phyloP scores from a whole-genome alignment of 2,113 vertebrate species.

The Orcinus orca region DNA sequence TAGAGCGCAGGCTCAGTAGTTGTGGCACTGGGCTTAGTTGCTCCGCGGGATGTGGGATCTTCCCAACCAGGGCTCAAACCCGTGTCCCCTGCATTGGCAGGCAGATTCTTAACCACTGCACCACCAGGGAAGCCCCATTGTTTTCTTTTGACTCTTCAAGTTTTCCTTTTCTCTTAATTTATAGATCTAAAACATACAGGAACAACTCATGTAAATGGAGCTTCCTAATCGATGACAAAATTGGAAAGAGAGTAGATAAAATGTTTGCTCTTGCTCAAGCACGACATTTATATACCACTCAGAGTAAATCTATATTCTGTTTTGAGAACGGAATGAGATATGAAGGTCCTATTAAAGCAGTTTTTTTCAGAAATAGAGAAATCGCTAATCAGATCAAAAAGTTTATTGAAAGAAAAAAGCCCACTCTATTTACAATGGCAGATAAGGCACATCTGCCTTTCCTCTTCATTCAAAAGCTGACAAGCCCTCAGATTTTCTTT shows the following conservation, averaged over 20 bases:
- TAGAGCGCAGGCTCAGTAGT: no score
- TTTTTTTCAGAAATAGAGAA: conserved; percentile 43
- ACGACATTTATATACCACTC: conserved; percentile 9
- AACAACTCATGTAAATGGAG: neutral
- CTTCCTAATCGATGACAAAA: conserved; percentile 28
- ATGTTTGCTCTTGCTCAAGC: conserved; percentile 3
- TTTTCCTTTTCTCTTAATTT: conserved; percentile 28
- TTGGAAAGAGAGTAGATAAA: conserved; percentile 12
- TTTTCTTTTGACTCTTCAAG: neutral
- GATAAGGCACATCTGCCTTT: neutral
- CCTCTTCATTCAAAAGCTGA: neutral
- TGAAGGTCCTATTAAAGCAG: neutral
- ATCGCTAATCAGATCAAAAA: neutral
- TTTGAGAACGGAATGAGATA: neutral
- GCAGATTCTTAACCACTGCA: no score
- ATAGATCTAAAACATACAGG: conserved; percentile 6
- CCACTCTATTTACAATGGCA: neutral
- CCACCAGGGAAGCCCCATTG: neutral
- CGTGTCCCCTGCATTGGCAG: no score
- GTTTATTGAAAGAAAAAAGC: neutral
- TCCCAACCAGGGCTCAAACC: no score
- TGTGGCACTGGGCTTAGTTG: no score
- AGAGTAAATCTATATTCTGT: conserved; percentile 23
- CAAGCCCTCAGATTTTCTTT: neutral
- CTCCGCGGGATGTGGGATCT: no score